Percentiles rank a stretch among this genome's conserved stretches.
phyloP scores from a whole-genome alignment of 2,888 invertebrate genomes.

The Chrysolina oricalcia region DNA sequence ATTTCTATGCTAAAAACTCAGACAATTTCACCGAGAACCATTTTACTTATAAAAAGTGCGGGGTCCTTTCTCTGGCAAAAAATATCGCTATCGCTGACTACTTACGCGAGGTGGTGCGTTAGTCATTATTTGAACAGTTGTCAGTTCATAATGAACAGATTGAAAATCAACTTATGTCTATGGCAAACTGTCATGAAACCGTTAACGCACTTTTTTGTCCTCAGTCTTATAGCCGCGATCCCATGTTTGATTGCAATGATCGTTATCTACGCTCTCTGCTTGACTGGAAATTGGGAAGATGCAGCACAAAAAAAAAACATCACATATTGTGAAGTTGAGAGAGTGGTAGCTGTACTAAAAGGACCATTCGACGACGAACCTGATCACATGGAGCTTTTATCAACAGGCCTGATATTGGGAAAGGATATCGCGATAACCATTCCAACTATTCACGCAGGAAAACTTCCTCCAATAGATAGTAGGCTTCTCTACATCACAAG shows the following conservation, averaged over 20 bases:
- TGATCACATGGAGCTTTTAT: not conserved
- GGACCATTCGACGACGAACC: not conserved
- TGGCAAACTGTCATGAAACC: no score
- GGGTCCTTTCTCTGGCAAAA: no score
- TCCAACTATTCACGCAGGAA: not conserved
- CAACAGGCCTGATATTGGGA: not conserved
- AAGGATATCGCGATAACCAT: not conserved
- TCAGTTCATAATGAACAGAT: no score
- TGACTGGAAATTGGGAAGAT: no score
- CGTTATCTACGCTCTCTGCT: not conserved
- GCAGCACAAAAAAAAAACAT: not conserved
- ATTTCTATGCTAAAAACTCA: no score
- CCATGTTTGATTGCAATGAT: slow-evolving; percentile 6
- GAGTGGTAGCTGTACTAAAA: not conserved
- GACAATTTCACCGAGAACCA: no score
- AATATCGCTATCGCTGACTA: no score
- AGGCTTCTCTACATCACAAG: not conserved
- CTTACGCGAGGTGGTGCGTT: no score
- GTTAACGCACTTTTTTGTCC: not conserved
- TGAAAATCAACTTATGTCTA: no score
- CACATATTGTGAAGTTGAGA: not conserved
- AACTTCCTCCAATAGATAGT: not conserved
- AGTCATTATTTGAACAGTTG: no score
- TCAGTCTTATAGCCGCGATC: not conserved
- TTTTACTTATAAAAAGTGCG: no score